Evolutionary conservation across 2,888 invertebrate species (phyloP).

Genomic region (Lasioglossum vierecki): DNA sequence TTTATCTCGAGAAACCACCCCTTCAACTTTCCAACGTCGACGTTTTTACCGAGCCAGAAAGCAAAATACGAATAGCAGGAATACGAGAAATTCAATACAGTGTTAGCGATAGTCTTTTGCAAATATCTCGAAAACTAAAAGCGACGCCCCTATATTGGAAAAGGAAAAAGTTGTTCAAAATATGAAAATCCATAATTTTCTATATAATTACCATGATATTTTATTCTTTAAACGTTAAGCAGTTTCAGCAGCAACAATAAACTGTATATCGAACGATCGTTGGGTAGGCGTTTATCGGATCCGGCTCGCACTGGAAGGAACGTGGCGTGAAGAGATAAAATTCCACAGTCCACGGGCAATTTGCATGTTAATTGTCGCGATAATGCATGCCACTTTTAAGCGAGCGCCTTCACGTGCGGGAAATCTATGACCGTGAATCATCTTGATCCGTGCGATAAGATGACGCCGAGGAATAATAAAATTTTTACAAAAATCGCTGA

Average conservation of each 20-base stretch:
- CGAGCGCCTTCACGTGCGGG: not conserved
- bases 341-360: not conserved
- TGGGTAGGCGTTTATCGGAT: not conserved
- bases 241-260: not conserved
- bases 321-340: not conserved
- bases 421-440: conserved; percentile 10
- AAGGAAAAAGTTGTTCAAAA: too few relatives aligned
- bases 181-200: too few relatives aligned
- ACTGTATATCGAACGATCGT: not conserved
- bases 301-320: not conserved
- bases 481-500: conserved; percentile 48
- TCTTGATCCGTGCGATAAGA: conserved; percentile 12
- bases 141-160: too few relatives aligned
- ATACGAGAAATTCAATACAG: too few relatives aligned
- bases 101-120: too few relatives aligned
- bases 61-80: too few relatives aligned
- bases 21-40: too few relatives aligned
- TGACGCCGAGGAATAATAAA: conserved; percentile 21
- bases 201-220: not conserved
- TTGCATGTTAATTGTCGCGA: conserved; percentile 34
- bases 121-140: too few relatives aligned
- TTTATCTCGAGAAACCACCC: too few relatives aligned
- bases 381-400: conserved; percentile 21
- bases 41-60: too few relatives aligned
- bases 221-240: not conserved